Evolutionary conservation across 2,888 invertebrate genomes (phyloP).

Genomic region (Stratiomys singularior): DNA sequence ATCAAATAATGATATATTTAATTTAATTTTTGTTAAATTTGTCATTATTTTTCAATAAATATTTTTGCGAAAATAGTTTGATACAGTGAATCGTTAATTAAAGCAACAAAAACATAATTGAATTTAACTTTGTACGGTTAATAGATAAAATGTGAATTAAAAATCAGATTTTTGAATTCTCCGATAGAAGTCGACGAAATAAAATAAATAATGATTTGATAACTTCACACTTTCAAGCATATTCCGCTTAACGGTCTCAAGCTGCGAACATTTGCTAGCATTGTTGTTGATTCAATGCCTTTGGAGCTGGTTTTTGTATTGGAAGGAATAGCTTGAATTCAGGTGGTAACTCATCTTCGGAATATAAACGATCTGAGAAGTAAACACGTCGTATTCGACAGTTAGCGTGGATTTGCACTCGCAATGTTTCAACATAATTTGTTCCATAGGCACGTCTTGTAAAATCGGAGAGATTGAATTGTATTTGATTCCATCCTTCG

Average conservation of each 20-base stretch:
- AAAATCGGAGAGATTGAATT: conserved; percentile 95
- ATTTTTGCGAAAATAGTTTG: neutral
- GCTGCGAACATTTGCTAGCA: neutral
- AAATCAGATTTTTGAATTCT: too few relatives aligned
- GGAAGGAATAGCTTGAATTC: conserved; percentile 96
- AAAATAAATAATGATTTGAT: too few relatives aligned
- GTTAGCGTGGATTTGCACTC: conserved; percentile 96
- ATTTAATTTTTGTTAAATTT: neutral
- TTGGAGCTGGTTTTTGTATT: conserved; percentile 74
- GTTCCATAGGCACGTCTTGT: conserved; percentile 95
- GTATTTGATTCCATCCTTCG: conserved; percentile 96
- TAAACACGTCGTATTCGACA: conserved; percentile 90
- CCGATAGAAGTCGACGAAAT: too few relatives aligned
- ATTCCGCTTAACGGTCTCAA: too few relatives aligned
- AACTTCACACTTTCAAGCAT: too few relatives aligned
- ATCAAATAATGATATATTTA: neutral
- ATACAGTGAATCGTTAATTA: too few relatives aligned
- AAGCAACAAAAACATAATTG: too few relatives aligned
- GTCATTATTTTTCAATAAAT: neutral
- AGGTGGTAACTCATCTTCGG: conserved; percentile 93
- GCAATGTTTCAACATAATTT: conserved; percentile 89
- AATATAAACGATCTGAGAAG: conserved; percentile 91
- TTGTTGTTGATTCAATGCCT: conserved; percentile 55
- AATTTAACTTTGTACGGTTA: too few relatives aligned
- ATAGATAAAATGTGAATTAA: too few relatives aligned